A percentile compares a stretch with the other conserved stretches of the same genome.
Conservation (phyloP, 2,113 vertebrate species). For the Paratilapia polleni region DNA sequence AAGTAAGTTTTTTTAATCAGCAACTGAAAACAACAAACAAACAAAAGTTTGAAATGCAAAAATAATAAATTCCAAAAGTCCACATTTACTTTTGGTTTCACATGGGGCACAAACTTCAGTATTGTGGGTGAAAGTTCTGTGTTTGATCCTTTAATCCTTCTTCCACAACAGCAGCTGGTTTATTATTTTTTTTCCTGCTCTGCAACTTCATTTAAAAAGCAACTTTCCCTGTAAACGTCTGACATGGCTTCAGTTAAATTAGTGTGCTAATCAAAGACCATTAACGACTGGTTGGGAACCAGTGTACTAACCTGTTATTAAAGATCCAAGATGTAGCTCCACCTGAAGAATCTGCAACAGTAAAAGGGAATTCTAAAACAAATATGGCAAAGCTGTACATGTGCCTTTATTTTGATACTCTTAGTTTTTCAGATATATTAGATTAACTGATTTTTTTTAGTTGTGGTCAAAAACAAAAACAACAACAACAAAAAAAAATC, state of each 20-base stretch:
- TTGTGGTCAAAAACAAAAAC: too few species aligned
- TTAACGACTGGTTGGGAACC: not conserved
- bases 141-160: not conserved
- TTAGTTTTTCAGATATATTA: too few species aligned
- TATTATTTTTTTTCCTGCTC: too few species aligned
- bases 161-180: too few species aligned
- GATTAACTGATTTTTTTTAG: too few species aligned
- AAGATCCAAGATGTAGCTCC: not conserved
- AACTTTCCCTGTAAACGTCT: not conserved
- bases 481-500: too few species aligned
- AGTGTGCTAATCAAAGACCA: not conserved
- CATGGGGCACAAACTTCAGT: not conserved
- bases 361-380: too few species aligned
- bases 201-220: too few species aligned
- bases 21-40: not conserved
- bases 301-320: not conserved
- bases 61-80: not conserved
- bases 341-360: not conserved
- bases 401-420: too few species aligned
- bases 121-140: not conserved
- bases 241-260: not conserved
- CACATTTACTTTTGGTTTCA: not conserved
- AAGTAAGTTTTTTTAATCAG: not conserved
- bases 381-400: not conserved
- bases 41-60: not conserved